Percentiles rank a stretch among this genome's conserved stretches.
Evolutionary conservation across 2,888 invertebrate genomes (phyloP).

Genomic region (Drosophila vallismaia): DNA sequence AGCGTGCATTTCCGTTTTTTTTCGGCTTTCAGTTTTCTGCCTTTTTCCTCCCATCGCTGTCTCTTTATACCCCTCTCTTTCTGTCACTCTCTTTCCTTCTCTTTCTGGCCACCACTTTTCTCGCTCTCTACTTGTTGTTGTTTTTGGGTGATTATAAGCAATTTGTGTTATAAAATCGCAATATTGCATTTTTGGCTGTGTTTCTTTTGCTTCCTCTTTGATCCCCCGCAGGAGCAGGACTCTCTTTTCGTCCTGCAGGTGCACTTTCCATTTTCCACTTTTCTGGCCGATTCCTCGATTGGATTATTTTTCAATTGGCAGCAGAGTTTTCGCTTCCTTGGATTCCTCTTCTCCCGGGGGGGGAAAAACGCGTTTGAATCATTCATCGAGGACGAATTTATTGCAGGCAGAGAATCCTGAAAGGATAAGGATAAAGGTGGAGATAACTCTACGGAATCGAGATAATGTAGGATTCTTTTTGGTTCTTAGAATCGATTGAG

Average conservation of each 20-base stretch:
- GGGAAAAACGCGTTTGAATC: conserved; percentile 26
- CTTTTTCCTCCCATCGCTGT: background rate
- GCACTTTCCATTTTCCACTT: conserved; percentile 50
- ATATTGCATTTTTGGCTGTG: conserved; percentile 70
- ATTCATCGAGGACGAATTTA: conserved; percentile 8
- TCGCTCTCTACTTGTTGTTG: conserved; percentile 1
- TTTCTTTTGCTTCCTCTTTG: conserved; percentile 13
- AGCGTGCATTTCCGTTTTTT: conserved; percentile 71
- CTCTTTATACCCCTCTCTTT: background rate
- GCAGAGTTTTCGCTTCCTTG: conserved; percentile 70
- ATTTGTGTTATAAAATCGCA: conserved; percentile 76
- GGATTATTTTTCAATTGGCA: conserved; percentile 72
- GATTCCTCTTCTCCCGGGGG: conserved; percentile 24
- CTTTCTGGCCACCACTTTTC: conserved; percentile 1
- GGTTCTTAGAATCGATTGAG: too few relatives aligned
- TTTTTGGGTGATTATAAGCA: conserved; percentile 69
- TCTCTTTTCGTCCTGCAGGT: background rate
- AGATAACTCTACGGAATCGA: background rate
- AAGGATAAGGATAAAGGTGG: background rate
- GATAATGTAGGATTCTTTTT: too few relatives aligned
- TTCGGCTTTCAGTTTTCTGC: conserved; percentile 37
- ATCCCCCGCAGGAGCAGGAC: background rate
- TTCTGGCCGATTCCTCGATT: conserved; percentile 58
- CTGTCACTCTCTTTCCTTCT: background rate
- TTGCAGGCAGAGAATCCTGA: background rate